Percentiles rank a stretch among this genome's conserved stretches.
phyloP scores from a whole-genome alignment of 2,888 invertebrate species.

The Sisyra terminalis region DNA sequence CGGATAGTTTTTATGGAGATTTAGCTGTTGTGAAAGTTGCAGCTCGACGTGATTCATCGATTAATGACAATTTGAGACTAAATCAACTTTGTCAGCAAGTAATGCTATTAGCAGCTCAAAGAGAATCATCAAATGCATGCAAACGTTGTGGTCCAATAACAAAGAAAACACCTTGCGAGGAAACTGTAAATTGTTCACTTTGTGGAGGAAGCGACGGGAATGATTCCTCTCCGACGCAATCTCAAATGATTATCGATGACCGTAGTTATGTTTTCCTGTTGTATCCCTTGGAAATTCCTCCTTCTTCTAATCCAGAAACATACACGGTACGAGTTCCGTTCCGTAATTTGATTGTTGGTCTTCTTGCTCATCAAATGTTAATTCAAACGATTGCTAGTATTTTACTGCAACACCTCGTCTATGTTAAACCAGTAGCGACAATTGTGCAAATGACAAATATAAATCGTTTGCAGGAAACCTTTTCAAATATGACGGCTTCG shows the following conservation, averaged over 20 bases:
- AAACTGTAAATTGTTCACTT: background rate
- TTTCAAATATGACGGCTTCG: constrained; percentile 32
- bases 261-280: constrained; percentile 78
- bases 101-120: constrained; percentile 36
- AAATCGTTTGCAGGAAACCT: constrained; percentile 24
- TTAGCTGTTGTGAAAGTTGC: constrained; percentile 86
- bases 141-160: constrained; percentile 1
- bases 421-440: constrained; percentile 26
- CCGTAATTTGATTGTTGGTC: constrained; percentile 70
- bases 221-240: constrained; percentile 23
- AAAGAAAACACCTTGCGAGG: background rate
- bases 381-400: constrained; percentile 81
- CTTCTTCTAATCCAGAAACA: constrained; percentile 55
- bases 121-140: constrained; percentile 12
- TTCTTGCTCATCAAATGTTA: constrained; percentile 83
- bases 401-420: constrained; percentile 45
- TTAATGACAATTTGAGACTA: constrained; percentile 68
- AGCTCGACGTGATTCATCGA: constrained; percentile 71
- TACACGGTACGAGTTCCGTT: constrained; percentile 76
- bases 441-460: constrained; percentile 25
- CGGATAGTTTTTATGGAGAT: constrained; percentile 90
- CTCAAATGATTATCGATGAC: constrained; percentile 49
- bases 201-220: constrained; percentile 19
- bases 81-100: constrained; percentile 85
- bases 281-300: constrained; percentile 57